A percentile compares a stretch with the other conserved stretches of the same genome.
Conservation (phyloP, 1,140 invertebrate species). For the Drosophila kohkoa region DNA sequence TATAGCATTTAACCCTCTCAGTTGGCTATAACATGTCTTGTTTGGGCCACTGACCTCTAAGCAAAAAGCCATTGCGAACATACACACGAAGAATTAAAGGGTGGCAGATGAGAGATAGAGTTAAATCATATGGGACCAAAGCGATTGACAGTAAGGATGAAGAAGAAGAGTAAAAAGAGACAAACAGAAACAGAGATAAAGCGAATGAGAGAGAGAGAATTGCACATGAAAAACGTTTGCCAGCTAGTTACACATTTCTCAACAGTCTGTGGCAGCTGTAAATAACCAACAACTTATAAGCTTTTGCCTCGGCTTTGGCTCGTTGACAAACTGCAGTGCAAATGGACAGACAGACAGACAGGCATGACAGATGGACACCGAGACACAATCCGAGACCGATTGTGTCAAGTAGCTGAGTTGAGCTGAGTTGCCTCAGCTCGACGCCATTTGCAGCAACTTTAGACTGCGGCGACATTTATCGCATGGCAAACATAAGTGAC, state of each 20-base stretch:
- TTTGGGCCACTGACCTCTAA: conserved; percentile 40
- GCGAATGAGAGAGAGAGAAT: conserved; percentile 11
- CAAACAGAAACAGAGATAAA: not conserved
- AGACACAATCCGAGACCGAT: conserved; percentile 6
- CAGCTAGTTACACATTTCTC: conserved; percentile 38
- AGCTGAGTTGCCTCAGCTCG: conserved; percentile 9
- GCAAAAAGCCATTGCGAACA: conserved; percentile 6
- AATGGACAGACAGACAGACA: conserved; percentile 23
- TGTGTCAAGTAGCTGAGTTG: conserved; percentile 9
- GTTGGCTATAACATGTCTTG: conserved; percentile 3
- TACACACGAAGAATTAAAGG: not conserved
- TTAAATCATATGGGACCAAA: conserved; percentile 35
- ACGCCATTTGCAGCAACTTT: conserved; percentile 27
- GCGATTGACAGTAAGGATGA: conserved; percentile 2
- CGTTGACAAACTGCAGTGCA: conserved; percentile 46
- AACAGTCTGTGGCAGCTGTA: conserved; percentile 28
- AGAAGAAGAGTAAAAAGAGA: not conserved
- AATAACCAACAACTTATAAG: conserved; percentile 49
- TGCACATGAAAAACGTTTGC: conserved; percentile 28
- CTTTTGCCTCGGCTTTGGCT: conserved; percentile 24
- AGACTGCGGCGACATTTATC: conserved; percentile 12
- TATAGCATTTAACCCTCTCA: not conserved
- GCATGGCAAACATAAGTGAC: conserved; percentile 21
- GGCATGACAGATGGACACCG: not conserved
- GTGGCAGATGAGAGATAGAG: conserved; percentile 19